Conservation (phyloP, 2,113 vertebrate species). For the Xyliphius kryptos region DNA sequence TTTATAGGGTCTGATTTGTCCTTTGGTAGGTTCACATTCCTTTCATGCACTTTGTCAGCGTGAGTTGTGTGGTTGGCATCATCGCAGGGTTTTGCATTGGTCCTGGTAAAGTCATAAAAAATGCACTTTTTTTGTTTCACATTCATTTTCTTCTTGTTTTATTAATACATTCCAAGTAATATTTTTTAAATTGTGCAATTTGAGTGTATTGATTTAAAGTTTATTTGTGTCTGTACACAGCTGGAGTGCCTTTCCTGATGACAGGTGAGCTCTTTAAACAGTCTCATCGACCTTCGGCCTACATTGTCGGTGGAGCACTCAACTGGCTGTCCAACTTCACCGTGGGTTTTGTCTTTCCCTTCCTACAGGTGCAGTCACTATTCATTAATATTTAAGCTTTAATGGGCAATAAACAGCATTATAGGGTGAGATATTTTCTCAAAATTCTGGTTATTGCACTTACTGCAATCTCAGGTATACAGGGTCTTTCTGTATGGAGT, state of each 20-base stretch:
- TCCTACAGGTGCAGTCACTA: conserved; percentile 70
- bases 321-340: conserved; percentile 90
- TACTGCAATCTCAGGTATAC: no score
- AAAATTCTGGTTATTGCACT: no score
- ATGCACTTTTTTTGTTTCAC: not conserved
- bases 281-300: conserved; percentile 76
- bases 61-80: conserved; percentile 77
- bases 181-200: not conserved
- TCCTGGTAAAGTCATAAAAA: conserved; percentile 65
- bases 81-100: conserved; percentile 87
- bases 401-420: not conserved
- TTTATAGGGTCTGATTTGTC: conserved; percentile 9
- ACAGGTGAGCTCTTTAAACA: conserved; percentile 84
- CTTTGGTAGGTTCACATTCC: conserved; percentile 50
- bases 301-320: conserved; percentile 77
- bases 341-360: conserved; percentile 82
- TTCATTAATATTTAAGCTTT: not conserved
- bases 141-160: not conserved
- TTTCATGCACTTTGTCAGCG: conserved; percentile 73
- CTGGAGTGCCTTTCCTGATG: conserved; percentile 79
- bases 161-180: not conserved
- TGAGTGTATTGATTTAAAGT: not conserved
- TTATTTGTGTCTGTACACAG: conserved; percentile 47
- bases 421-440: not conserved
- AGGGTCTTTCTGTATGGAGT: no score